Evolutionary conservation across 1,140 invertebrate species (phyloP).

Genomic region (Brachionus koreanus): DNA sequence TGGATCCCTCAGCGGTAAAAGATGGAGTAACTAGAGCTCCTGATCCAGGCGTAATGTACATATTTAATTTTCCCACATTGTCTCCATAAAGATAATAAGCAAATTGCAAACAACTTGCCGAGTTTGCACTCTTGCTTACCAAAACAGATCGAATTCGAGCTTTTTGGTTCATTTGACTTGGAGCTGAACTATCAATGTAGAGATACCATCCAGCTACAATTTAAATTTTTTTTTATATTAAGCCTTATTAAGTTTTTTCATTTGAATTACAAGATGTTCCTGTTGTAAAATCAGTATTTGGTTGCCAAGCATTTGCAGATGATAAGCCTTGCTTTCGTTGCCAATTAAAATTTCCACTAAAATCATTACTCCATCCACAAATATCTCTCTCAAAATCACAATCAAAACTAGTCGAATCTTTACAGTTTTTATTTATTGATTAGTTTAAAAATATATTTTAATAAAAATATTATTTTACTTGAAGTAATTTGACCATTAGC

Average conservation of each 20-base stretch:
- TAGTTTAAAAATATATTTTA: neutral
- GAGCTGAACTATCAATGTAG: slow-evolving; percentile 44
- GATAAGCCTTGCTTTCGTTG: neutral
- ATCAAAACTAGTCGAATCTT: slow-evolving; percentile 44
- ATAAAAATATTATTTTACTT: slow-evolving; percentile 12
- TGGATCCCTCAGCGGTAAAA: neutral
- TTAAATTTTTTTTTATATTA: neutral
- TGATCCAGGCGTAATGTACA: slow-evolving; percentile 35
- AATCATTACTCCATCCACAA: slow-evolving; percentile 16
- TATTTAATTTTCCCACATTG: slow-evolving; percentile 44
- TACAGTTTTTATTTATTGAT: neutral
- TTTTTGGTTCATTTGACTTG: neutral
- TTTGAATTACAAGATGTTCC: slow-evolving; percentile 53
- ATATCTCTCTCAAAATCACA: slow-evolving; percentile 52
- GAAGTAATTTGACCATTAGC: slow-evolving; percentile 7
- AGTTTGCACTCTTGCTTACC: slow-evolving; percentile 8
- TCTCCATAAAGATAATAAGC: slow-evolving; percentile 47
- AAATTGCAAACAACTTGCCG: slow-evolving; percentile 45
- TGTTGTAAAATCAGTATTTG: slow-evolving; percentile 56
- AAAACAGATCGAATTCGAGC: slow-evolving; percentile 7
- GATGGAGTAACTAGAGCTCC: neutral
- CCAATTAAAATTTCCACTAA: slow-evolving; percentile 2
- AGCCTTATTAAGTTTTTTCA: neutral
- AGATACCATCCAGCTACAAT: slow-evolving; percentile 43
- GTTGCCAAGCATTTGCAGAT: neutral